Evolutionary conservation across 2,797 vertebrate species (phyloP).

Genomic region (Tympanoctomys barrerae): DNA sequence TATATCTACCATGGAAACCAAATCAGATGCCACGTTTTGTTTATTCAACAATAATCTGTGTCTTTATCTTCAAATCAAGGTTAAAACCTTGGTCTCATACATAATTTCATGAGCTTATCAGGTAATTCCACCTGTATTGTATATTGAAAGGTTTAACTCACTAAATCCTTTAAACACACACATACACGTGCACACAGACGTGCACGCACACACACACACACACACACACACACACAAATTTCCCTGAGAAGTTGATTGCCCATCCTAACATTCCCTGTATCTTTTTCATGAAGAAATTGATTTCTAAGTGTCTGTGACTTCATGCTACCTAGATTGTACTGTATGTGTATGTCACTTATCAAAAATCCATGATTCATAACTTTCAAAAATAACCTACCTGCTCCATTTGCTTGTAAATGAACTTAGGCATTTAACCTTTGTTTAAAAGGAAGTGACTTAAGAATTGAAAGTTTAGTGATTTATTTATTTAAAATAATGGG

Average conservation of each 20-base stretch:
- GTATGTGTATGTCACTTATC: background rate
- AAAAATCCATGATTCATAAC: background rate
- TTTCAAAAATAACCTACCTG: background rate
- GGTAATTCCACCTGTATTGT: background rate
- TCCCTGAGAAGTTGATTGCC: background rate
- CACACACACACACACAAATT: background rate
- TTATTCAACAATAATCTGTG: background rate
- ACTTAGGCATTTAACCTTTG: background rate
- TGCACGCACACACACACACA: background rate
- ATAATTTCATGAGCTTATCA: slow-evolving; percentile 1
- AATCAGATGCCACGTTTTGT: background rate
- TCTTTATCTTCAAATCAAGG: background rate
- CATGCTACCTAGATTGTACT: background rate
- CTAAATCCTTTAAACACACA: background rate
- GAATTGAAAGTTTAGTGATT: background rate
- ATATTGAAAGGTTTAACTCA: background rate
- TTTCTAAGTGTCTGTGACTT: background rate
- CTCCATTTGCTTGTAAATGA: background rate
- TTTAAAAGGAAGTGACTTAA: slow-evolving; percentile 52
- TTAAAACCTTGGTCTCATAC: background rate
- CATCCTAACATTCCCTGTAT: background rate
- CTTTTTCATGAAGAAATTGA: background rate
- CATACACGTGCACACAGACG: no score
- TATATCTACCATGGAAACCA: background rate
- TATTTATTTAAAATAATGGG: background rate